phyloP scores from a whole-genome alignment of 2,888 invertebrate genomes.

The Alviniconcha strummeri region DNA sequence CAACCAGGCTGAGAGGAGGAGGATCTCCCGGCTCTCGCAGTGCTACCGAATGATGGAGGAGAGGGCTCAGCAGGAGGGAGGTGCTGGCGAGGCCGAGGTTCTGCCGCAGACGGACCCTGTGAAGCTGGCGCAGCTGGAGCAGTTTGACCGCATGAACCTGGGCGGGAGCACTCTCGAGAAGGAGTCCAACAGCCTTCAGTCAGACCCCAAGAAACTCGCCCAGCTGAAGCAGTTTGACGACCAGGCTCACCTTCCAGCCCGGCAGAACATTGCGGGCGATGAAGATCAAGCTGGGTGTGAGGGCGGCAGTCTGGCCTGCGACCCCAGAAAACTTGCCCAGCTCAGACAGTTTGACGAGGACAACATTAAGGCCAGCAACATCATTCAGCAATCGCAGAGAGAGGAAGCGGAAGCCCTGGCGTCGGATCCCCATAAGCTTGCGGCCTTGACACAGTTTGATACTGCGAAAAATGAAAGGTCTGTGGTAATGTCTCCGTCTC shows the following conservation, averaged over 20 bases:
- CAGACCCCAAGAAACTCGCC: constrained; percentile 52
- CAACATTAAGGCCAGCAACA: not conserved
- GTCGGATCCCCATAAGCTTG: constrained; percentile 26
- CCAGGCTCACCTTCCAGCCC: not conserved
- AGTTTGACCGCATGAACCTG: constrained; percentile 23
- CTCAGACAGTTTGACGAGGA: constrained; percentile 17
- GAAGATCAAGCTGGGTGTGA: not conserved
- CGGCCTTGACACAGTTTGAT: constrained; percentile 6
- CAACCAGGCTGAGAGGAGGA: constrained; percentile 1
- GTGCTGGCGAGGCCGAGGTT: not conserved
- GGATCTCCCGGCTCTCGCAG: constrained; percentile 30
- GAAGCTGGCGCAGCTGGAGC: constrained; percentile 33
- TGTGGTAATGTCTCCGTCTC: too few relatives aligned
- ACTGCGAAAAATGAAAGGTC: not conserved
- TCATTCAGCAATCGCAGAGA: not conserved
- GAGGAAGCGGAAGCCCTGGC: not conserved
- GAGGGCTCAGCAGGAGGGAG: not conserved
- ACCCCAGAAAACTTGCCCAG: constrained; percentile 24
- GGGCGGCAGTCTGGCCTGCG: constrained; percentile 6
- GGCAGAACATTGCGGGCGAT: too few relatives aligned
- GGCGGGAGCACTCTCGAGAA: not conserved
- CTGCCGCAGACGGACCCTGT: constrained; percentile 28
- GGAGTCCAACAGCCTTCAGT: constrained; percentile 33
- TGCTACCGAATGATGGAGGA: not conserved
- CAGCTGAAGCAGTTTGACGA: constrained; percentile 46